Percentiles rank a stretch among this genome's conserved stretches.
phyloP scores from a whole-genome alignment of 2,113 vertebrate genomes.

The Trogon melanurus region DNA sequence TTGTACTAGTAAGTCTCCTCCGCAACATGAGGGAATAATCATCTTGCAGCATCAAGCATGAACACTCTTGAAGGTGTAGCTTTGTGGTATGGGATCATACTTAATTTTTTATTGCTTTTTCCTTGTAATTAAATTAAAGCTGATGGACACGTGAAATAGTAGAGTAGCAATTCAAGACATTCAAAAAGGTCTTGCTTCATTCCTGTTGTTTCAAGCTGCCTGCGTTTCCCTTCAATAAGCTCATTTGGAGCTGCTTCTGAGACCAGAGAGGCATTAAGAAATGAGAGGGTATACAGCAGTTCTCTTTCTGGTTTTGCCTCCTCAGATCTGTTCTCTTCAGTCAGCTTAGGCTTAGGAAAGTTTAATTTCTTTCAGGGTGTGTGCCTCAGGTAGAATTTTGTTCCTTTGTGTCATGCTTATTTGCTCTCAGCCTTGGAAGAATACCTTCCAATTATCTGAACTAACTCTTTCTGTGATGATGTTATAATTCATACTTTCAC shows the following conservation, averaged over 20 bases:
- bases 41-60: not conserved
- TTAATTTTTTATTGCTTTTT: not conserved
- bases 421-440: not conserved
- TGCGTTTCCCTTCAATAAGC: not conserved
- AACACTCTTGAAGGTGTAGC: not conserved
- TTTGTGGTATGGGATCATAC: not conserved
- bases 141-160: not conserved
- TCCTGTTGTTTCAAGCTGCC: not conserved
- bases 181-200: not conserved
- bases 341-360: not conserved
- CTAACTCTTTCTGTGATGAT: not conserved
- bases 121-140: not conserved
- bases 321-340: not conserved
- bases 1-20: not conserved
- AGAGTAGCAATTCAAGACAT: not conserved
- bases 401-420: not conserved
- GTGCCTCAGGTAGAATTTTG: not conserved
- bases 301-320: not conserved
- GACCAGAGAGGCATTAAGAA: not conserved
- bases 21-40: not conserved
- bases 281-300: not conserved
- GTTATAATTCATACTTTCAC: not conserved
- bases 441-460: not conserved
- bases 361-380: not conserved
- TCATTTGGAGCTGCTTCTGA: not conserved